Percentiles rank a stretch among this genome's conserved stretches.
phyloP scores from a whole-genome alignment of 2,797 vertebrate genomes.

The Molossus molossus region DNA sequence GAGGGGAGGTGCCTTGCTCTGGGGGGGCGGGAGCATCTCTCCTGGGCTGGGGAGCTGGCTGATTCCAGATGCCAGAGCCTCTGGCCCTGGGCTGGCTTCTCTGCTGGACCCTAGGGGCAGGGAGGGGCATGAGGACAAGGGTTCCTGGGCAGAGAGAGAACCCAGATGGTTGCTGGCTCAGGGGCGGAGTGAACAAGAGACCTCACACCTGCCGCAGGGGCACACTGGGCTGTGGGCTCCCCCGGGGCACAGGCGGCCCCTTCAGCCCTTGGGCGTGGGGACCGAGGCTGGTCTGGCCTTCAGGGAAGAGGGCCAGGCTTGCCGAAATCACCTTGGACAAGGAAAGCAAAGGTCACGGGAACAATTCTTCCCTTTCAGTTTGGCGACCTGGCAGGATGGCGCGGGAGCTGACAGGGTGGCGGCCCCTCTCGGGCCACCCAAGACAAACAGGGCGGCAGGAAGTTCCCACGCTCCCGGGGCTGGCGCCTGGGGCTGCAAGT shows the following conservation, averaged over 20 bases:
- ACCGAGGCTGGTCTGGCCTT: background rate
- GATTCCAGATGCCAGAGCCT: background rate
- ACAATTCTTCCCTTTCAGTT: conserved; percentile 79
- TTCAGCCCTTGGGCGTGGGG: background rate
- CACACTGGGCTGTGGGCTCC: fast-evolving
- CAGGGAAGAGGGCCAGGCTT: background rate
- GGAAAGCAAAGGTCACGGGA: conserved; percentile 79
- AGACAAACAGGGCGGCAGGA: conserved; percentile 80
- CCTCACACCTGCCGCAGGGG: background rate
- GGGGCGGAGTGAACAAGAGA: fast-evolving
- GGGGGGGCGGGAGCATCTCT: background rate
- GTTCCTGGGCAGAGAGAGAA: background rate
- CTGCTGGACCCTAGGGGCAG: fast-evolving
- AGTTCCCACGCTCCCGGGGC: conserved; percentile 82
- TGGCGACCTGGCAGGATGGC: conserved; percentile 46
- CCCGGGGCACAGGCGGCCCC: background rate
- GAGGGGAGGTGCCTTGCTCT: background rate
- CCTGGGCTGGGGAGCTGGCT: background rate
- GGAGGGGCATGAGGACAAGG: background rate
- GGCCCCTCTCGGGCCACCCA: conserved; percentile 71
- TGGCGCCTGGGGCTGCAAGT: background rate
- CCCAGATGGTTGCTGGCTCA: background rate
- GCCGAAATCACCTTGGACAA: conserved; percentile 70
- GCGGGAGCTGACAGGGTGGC: conserved; percentile 61
- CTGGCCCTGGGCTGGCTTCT: background rate